phyloP scores from a whole-genome alignment of 2,113 vertebrate genomes.

The Ceyx melanurus region DNA sequence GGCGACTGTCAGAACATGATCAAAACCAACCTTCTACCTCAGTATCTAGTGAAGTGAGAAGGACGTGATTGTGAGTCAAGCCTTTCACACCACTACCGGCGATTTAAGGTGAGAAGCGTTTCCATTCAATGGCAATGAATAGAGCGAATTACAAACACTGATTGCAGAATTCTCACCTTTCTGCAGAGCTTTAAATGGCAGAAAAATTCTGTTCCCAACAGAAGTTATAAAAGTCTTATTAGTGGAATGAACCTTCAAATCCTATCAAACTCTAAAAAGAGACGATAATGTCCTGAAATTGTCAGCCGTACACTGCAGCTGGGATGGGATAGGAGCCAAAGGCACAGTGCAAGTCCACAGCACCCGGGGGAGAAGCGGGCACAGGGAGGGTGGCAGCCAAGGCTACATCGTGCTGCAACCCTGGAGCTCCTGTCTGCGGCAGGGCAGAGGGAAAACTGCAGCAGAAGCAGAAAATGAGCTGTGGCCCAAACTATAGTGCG shows the following conservation, averaged over 20 bases:
- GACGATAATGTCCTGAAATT: not conserved
- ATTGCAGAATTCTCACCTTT: not conserved
- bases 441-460: not conserved
- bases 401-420: accelerated
- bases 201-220: not conserved
- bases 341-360: not conserved
- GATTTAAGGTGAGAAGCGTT: not conserved
- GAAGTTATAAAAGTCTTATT: not conserved
- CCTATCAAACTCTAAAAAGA: not conserved
- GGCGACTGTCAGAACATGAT: not conserved
- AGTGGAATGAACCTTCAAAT: not conserved
- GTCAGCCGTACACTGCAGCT: not conserved
- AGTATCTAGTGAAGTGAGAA: not conserved
- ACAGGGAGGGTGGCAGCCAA: accelerated
- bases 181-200: not conserved
- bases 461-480: not conserved
- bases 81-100: not conserved
- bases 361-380: accelerated
- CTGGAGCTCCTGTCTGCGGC: not conserved
- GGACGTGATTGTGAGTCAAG: not conserved
- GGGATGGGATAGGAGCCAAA: accelerated
- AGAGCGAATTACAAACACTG: not conserved
- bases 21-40: not conserved
- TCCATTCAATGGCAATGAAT: not conserved
- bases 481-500: accelerated